Evolutionary conservation across 2,797 vertebrate species (phyloP).

Genomic region (Presbytis comata): DNA sequence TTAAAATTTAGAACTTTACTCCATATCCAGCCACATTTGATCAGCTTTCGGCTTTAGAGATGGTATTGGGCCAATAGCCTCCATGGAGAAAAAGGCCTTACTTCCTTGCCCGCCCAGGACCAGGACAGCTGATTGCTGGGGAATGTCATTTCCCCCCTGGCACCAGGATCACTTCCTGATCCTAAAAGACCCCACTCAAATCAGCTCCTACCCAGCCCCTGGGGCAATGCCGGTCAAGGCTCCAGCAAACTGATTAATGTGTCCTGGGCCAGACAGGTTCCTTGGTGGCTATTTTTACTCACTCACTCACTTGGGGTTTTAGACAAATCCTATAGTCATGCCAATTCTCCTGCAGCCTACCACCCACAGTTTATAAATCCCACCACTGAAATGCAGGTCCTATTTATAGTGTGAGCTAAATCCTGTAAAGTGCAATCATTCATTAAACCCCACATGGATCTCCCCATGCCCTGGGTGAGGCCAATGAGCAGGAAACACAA

Average conservation of each 20-base stretch:
- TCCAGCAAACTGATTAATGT: constrained; percentile 1
- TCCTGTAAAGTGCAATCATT: not conserved
- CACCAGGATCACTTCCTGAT: not conserved
- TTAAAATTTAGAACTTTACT: not conserved
- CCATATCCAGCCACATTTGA: not conserved
- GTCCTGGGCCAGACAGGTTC: constrained; percentile 35
- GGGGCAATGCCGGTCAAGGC: not conserved
- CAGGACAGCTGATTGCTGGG: not conserved
- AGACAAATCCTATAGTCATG: constrained; percentile 11
- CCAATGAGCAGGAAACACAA: not conserved
- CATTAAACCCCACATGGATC: not conserved
- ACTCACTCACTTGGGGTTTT: constrained; percentile 52
- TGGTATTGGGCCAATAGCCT: not conserved
- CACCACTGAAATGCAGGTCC: constrained; percentile 6
- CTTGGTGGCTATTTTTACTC: constrained; percentile 29
- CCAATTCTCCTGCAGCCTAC: not conserved
- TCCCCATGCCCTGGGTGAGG: not conserved
- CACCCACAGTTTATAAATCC: not conserved
- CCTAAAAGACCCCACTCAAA: not conserved
- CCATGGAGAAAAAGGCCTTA: not conserved
- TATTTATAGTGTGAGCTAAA: constrained; percentile 54
- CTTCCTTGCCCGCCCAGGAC: not conserved
- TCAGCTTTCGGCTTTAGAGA: not conserved
- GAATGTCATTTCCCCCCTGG: not conserved
- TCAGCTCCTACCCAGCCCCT: not conserved